Percentiles rank a stretch among this genome's conserved stretches.
Conservation (phyloP, 2,113 vertebrate species). For the Callithrix jacchus region DNA sequence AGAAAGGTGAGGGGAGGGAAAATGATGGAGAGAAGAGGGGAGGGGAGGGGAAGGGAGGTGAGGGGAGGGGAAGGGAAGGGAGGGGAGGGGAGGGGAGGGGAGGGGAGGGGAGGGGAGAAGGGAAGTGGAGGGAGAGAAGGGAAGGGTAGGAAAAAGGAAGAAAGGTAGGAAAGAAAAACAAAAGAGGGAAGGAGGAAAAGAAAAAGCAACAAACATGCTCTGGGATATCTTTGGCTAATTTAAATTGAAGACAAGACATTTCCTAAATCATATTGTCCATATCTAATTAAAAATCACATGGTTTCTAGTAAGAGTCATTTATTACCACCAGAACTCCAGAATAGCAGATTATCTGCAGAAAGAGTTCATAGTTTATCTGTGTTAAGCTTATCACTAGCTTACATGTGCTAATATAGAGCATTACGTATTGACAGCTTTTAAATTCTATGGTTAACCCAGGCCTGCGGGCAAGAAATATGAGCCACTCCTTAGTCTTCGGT, state of each 20-base stretch:
- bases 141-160: neutral
- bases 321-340: constrained; percentile 30
- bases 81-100: too few relatives aligned
- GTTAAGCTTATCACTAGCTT: too few relatives aligned
- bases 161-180: neutral
- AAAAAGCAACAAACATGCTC: neutral
- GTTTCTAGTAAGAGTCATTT: constrained; percentile 20
- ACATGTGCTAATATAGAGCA: neutral
- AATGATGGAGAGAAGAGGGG: rapidly evolving
- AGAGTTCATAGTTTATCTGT: neutral
- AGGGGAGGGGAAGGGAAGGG: neutral
- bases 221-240: neutral
- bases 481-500: neutral
- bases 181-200: neutral
- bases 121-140: too few relatives aligned
- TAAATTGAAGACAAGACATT: neutral
- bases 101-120: neutral
- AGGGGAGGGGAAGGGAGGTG: neutral
- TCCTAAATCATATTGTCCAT: neutral
- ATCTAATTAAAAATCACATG: neutral
- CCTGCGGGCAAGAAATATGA: constrained; percentile 4
- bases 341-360: constrained; percentile 14
- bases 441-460: neutral
- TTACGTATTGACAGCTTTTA: constrained; percentile 43
- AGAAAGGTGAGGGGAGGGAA: too few relatives aligned